A percentile compares a stretch with the other conserved stretches of the same genome.
Evolutionary conservation across 2,113 vertebrate species (phyloP).

Genomic region (Anoura caudifer): DNA sequence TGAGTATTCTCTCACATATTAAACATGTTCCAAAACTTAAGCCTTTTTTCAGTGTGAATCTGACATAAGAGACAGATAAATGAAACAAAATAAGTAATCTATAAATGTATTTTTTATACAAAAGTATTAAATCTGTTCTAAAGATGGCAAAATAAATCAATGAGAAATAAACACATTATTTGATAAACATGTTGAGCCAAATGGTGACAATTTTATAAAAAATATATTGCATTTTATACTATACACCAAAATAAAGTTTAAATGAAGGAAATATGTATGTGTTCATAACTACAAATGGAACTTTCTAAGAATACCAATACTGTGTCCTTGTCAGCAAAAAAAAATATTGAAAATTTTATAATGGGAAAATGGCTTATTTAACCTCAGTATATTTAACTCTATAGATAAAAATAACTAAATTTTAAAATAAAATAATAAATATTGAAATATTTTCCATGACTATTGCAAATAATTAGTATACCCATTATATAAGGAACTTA

Average conservation of each 20-base stretch:
- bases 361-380: background rate
- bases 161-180: background rate
- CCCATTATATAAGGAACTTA: background rate
- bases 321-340: background rate
- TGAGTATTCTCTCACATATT: background rate
- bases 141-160: background rate
- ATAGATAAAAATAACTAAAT: background rate
- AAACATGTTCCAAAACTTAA: background rate
- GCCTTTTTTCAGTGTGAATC: background rate
- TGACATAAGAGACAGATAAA: background rate
- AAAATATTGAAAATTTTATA: background rate
- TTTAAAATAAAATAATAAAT: background rate
- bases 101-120: background rate
- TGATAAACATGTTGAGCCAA: background rate
- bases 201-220: background rate
- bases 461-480: background rate
- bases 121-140: background rate
- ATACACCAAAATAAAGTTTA: no score
- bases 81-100: background rate
- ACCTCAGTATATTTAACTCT: background rate
- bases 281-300: background rate
- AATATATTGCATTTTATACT: background rate
- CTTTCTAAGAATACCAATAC: background rate
- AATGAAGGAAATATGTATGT: background rate
- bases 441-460: background rate